A percentile compares a stretch with the other conserved stretches of the same genome.
Evolutionary conservation across 2,113 vertebrate genomes (phyloP).

Genomic region (Tenebrosternarchus preto): DNA sequence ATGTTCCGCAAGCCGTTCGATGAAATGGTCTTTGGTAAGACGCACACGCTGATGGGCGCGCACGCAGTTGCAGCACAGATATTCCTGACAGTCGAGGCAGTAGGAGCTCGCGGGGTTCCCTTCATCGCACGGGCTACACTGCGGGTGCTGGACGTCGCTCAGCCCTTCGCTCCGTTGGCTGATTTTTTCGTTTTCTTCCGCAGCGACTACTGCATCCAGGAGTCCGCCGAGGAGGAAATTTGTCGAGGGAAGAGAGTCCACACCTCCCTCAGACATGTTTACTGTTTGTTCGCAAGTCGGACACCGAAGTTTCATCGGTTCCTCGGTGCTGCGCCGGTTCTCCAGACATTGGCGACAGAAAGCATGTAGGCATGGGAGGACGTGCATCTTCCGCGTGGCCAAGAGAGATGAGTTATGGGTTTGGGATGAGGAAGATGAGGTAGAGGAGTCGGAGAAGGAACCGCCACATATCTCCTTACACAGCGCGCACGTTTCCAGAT

Average conservation of each 20-base stretch:
- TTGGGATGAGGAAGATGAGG: slow-evolving; percentile 87
- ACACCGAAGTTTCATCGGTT: slow-evolving; percentile 85
- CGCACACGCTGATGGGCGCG: slow-evolving; percentile 90
- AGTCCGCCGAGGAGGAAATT: slow-evolving; percentile 92
- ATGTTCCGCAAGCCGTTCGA: slow-evolving; percentile 80
- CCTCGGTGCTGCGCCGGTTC: slow-evolving; percentile 81
- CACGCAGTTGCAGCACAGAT: slow-evolving; percentile 91
- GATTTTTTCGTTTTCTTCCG: slow-evolving; percentile 79
- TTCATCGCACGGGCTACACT: slow-evolving; percentile 89
- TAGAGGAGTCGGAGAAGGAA: slow-evolving; percentile 82
- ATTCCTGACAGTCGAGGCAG: slow-evolving; percentile 91
- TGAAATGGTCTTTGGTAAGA: slow-evolving; percentile 94
- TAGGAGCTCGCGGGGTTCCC: slow-evolving; percentile 85
- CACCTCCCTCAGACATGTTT: slow-evolving; percentile 85
- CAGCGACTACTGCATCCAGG: slow-evolving; percentile 86
- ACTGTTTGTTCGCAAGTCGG: slow-evolving; percentile 91
- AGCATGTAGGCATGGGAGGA: slow-evolving; percentile 89
- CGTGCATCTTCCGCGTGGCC: slow-evolving; percentile 80
- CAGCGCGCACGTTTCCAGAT: slow-evolving; percentile 89
- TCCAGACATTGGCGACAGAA: slow-evolving; percentile 93
- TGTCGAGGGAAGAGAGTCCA: slow-evolving; percentile 89
- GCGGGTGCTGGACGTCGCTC: slow-evolving; percentile 71
- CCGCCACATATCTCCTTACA: slow-evolving; percentile 92
- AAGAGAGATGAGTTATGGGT: slow-evolving; percentile 70
- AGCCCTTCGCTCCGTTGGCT: slow-evolving; percentile 63